These are phyloP conservation scores for Crocallis elinguaria DNA, from an alignment of 2,888 invertebrate genomes.

Conservation along the genomic window DNA sequence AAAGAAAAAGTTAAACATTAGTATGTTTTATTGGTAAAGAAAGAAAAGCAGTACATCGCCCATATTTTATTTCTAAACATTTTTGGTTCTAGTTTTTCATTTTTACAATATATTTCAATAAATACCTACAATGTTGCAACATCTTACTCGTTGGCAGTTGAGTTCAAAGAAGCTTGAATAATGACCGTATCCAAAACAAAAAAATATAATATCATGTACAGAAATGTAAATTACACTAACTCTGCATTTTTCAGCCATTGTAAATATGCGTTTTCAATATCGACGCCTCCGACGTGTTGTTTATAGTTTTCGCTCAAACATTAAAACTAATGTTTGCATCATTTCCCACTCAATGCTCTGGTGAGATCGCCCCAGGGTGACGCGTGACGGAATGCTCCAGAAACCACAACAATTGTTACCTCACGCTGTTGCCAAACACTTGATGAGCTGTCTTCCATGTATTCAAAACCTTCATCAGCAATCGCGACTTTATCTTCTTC, in stretches of 20 bases:
- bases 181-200: too few species aligned
- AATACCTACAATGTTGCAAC: too few species aligned
- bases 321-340: slow-evolving; percentile 13
- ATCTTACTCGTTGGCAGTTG: too few species aligned
- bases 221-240: neutral
- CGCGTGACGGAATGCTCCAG: slow-evolving; percentile 36
- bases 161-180: too few species aligned
- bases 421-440: slow-evolving; percentile 31
- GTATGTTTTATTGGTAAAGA: neutral
- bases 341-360: slow-evolving; percentile 19
- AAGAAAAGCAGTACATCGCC: too few species aligned
- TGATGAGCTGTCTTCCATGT: slow-evolving; percentile 20
- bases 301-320: slow-evolving; percentile 7
- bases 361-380: slow-evolving; percentile 15
- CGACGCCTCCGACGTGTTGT: neutral
- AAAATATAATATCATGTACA: too few species aligned
- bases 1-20: slow-evolving; percentile 44
- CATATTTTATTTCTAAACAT: too few species aligned
- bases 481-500: slow-evolving; percentile 1
- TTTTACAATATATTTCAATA: too few species aligned
- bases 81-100: too few species aligned
- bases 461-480: slow-evolving; percentile 3
- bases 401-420: slow-evolving; percentile 27
- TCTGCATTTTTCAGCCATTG: neutral
- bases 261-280: neutral